Conservation (phyloP, 1,140 invertebrate genomes). For the Anthonomus grandis region DNA sequence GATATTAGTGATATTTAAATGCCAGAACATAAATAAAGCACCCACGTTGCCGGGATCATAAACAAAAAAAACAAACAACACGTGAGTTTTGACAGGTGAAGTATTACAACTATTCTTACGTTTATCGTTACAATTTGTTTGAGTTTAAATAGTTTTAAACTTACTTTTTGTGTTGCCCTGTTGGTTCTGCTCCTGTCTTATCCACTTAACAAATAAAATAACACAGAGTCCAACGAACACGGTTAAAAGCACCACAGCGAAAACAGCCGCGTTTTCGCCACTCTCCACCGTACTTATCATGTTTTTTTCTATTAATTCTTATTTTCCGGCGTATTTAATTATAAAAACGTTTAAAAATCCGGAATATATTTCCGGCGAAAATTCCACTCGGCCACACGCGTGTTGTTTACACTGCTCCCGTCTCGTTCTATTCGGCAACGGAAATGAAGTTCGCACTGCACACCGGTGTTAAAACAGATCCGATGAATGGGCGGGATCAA, state of each 20-base stretch:
- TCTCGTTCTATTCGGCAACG: constrained; percentile 2
- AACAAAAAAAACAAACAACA: too few relatives aligned
- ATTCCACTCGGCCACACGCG: too few relatives aligned
- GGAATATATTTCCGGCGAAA: too few relatives aligned
- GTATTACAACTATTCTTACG: background rate
- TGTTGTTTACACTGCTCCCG: background rate
- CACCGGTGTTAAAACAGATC: constrained; percentile 1
- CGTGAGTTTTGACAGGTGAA: constrained; percentile 7
- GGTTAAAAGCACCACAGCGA: constrained; percentile 2
- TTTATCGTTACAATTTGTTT: background rate
- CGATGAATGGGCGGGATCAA: constrained; percentile 5
- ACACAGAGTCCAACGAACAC: constrained; percentile 18
- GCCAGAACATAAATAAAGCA: too few relatives aligned
- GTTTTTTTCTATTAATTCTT: background rate
- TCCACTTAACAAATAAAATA: constrained; percentile 17
- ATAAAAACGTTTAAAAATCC: too few relatives aligned
- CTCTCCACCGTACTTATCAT: constrained; percentile 10
- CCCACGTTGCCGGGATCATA: too few relatives aligned
- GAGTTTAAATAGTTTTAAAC: background rate
- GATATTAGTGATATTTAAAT: too few relatives aligned
- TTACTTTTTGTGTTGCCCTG: constrained; percentile 4
- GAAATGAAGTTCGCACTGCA: too few relatives aligned
- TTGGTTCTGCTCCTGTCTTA: constrained; percentile 7
- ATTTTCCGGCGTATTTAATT: background rate
- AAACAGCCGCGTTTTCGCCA: constrained; percentile 5